Evolutionary conservation across 2,113 vertebrate genomes (phyloP).

Genomic region (Rattus norvegicus): DNA sequence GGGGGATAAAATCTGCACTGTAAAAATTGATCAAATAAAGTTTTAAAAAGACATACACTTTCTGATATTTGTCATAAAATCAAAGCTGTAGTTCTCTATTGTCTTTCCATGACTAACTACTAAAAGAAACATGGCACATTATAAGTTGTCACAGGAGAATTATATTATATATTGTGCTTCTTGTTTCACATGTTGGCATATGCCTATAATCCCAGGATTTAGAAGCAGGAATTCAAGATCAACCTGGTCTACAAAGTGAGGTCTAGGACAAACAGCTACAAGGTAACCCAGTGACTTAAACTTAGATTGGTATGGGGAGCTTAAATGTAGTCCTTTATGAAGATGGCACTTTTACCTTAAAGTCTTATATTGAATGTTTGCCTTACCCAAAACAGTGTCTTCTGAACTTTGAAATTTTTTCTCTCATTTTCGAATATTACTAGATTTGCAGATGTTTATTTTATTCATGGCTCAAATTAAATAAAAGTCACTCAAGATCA

Average conservation of each 20-base stretch:
- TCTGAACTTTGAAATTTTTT: not conserved
- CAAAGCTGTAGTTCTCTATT: not conserved
- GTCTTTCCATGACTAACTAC: not conserved
- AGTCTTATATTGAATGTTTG: not conserved
- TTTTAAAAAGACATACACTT: not conserved
- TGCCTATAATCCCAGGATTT: not conserved
- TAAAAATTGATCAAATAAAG: too few relatives aligned
- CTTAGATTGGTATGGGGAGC: not conserved
- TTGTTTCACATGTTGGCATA: too few relatives aligned
- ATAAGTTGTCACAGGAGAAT: not conserved
- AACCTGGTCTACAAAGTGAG: not conserved
- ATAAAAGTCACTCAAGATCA: not conserved
- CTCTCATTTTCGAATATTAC: not conserved
- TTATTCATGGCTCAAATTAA: slow-evolving; percentile 19
- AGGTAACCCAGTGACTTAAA: not conserved
- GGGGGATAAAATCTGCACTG: too few relatives aligned
- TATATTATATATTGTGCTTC: not conserved
- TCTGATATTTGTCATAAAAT: not conserved
- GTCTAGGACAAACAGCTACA: not conserved
- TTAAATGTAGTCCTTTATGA: not conserved
- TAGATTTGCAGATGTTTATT: not conserved
- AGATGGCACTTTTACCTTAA: not conserved
- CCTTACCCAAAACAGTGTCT: not conserved
- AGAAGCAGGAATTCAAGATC: not conserved
- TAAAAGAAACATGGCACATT: not conserved